A percentile compares a stretch with the other conserved stretches of the same genome.
Evolutionary conservation across 2,888 invertebrate species (phyloP).

Genomic region (Morpho deidamia): DNA sequence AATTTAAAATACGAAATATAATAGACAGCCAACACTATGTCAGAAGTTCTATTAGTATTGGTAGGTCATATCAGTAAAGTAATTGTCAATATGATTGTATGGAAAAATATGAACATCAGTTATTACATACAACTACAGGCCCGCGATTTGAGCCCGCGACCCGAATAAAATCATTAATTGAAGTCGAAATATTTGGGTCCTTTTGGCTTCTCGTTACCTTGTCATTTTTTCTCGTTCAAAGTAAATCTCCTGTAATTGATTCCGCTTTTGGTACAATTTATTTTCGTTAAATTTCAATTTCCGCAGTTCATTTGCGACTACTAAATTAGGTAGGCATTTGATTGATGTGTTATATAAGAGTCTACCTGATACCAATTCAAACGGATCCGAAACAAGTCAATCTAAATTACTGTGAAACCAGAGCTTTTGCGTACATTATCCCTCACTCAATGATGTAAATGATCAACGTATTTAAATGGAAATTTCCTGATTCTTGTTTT

Average conservation of each 20-base stretch:
- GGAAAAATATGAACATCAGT: too few species aligned
- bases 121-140: too few species aligned
- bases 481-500: too few species aligned
- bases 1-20: too few species aligned
- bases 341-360: constrained; percentile 16
- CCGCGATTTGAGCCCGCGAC: too few species aligned
- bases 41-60: too few species aligned
- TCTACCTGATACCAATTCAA: constrained; percentile 46
- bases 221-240: constrained; percentile 63
- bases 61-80: too few species aligned
- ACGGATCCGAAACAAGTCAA: constrained; percentile 55
- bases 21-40: too few species aligned
- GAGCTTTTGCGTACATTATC: neutral
- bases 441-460: neutral
- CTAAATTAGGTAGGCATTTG: constrained; percentile 52
- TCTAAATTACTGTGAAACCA: constrained; percentile 50
- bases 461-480: neutral
- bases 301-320: constrained; percentile 73
- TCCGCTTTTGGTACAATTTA: constrained; percentile 74
- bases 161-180: too few species aligned
- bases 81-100: neutral
- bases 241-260: constrained; percentile 75
- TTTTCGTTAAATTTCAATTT: constrained; percentile 77
- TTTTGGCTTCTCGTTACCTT: constrained; percentile 56
- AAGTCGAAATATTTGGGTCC: constrained; percentile 51